A percentile compares a stretch with the other conserved stretches of the same genome.
Conservation (phyloP, 2,113 vertebrate genomes). For the Sula dactylatra region DNA sequence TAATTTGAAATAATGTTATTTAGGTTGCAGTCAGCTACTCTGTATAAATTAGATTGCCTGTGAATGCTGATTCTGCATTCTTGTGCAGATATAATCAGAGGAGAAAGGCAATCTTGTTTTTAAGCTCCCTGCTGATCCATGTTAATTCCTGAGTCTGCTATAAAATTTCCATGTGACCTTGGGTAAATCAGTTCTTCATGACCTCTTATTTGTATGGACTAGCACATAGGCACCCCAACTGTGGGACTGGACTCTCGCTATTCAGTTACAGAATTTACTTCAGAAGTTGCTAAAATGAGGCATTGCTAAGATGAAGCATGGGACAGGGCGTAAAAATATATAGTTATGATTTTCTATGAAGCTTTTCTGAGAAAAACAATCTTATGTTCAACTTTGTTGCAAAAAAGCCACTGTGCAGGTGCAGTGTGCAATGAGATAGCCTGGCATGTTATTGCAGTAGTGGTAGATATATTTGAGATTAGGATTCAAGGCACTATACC, state of each 20-base stretch:
- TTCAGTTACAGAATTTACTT: neutral
- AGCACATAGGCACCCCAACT: neutral
- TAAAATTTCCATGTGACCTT: neutral
- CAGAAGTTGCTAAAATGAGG: neutral
- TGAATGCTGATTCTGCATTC: conserved; percentile 1
- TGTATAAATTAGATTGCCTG: neutral
- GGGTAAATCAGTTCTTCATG: neutral
- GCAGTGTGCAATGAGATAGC: neutral
- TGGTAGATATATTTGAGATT: neutral
- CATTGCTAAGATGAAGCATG: neutral
- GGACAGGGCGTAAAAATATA: neutral
- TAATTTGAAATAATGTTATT: neutral
- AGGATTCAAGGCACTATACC: neutral
- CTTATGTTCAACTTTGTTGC: neutral
- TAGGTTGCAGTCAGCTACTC: neutral
- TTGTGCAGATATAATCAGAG: conserved; percentile 13
- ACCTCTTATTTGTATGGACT: neutral
- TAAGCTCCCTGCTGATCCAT: neutral
- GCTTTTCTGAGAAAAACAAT: neutral
- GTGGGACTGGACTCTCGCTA: neutral
- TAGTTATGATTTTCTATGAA: neutral
- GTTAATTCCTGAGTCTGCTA: conserved; percentile 15
- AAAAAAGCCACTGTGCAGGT: neutral
- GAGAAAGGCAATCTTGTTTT: conserved; percentile 31
- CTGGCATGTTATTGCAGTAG: neutral